Conservation (phyloP, 1,140 invertebrate species). For the Heliconius melpomene region DNA sequence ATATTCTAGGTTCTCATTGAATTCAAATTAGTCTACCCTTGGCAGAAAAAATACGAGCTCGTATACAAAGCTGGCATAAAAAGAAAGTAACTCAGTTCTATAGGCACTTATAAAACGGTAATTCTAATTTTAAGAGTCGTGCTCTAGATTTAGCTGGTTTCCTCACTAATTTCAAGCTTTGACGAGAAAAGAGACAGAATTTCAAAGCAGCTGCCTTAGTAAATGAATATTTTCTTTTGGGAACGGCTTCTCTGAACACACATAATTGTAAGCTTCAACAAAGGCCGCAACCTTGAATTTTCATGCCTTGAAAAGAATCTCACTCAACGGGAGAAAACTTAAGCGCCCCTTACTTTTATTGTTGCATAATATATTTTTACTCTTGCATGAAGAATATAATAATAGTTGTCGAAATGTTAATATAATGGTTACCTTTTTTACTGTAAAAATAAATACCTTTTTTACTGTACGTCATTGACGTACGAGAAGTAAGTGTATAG, state of each 20-base stretch:
- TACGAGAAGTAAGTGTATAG: not conserved
- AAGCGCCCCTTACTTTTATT: not conserved
- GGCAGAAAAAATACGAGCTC: no score
- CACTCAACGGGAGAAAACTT: conserved; percentile 2
- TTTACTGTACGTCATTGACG: conserved; percentile 10
- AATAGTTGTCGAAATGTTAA: not conserved
- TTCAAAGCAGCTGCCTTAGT: not conserved
- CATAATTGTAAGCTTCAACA: conserved; percentile 3
- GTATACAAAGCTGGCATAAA: not conserved
- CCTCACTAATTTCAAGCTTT: conserved; percentile 3
- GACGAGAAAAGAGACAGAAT: conserved; percentile 12
- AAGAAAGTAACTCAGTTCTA: no score
- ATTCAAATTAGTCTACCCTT: not conserved
- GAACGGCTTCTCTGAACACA: conserved; percentile 6
- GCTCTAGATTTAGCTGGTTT: conserved; percentile 10
- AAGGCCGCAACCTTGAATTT: conserved; percentile 4
- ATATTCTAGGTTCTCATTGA: not conserved
- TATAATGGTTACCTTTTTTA: not conserved
- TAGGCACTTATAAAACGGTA: no score
- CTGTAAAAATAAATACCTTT: not conserved
- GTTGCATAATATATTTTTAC: not conserved
- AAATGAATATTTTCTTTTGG: conserved; percentile 14
- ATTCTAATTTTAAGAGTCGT: no score
- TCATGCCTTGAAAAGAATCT: conserved; percentile 1
- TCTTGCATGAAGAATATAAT: not conserved